phyloP scores from a whole-genome alignment of 2,888 invertebrate species.

The Kryphioiulus occultus region DNA sequence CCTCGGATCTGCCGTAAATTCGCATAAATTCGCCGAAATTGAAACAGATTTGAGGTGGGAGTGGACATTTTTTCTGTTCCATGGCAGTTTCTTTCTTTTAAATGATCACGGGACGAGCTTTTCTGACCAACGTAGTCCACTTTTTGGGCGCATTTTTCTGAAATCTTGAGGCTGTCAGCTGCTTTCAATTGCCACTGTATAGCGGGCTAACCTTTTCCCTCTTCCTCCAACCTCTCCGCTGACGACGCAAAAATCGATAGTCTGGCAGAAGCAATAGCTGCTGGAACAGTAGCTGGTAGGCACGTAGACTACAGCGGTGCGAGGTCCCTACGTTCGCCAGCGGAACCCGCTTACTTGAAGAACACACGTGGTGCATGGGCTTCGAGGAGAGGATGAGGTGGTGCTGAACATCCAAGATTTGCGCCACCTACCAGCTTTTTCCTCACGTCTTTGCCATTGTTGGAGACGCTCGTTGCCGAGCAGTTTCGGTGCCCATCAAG shows the following conservation, averaged over 20 bases:
- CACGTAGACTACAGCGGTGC: background rate
- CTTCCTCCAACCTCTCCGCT: background rate
- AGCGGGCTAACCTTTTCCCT: background rate
- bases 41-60: background rate
- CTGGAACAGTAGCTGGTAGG: background rate
- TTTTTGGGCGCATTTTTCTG: background rate
- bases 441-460: background rate
- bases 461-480: background rate
- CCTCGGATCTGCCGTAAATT: background rate
- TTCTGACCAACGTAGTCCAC: no score
- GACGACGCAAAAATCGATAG: constrained; percentile 3
- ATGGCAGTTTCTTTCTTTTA: no score
- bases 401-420: background rate
- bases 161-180: background rate
- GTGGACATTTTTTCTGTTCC: background rate
- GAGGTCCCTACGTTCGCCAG: background rate
- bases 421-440: background rate
- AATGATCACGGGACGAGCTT: no score
- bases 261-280: constrained; percentile 22
- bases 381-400: background rate
- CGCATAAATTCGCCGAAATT: background rate
- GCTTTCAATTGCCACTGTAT: background rate
- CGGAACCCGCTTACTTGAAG: background rate
- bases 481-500: background rate
- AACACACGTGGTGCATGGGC: background rate